phyloP scores from a whole-genome alignment of 2,888 invertebrate species.

The Icerya purchasi region DNA sequence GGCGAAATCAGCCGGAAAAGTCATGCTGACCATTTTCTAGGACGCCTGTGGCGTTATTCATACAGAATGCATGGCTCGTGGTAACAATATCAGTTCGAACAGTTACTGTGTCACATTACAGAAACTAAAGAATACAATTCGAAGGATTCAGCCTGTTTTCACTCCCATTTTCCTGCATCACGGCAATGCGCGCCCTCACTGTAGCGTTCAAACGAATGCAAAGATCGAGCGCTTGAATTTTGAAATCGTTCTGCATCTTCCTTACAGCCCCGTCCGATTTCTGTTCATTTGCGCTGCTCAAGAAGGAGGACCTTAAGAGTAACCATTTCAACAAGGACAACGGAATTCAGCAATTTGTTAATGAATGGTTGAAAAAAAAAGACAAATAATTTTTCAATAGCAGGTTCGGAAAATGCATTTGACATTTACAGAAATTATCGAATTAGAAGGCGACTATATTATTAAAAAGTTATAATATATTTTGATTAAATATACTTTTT shows the following conservation, averaged over 20 bases:
- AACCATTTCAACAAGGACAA: too few species aligned
- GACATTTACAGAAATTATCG: not conserved
- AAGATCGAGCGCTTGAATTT: not conserved
- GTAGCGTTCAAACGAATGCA: conserved; percentile 11
- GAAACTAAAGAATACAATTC: conserved; percentile 12
- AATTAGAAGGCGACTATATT: not conserved
- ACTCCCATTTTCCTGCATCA: conserved; percentile 14
- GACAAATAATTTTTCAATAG: too few species aligned
- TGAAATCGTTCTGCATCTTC: not conserved
- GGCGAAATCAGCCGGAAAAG: conserved; percentile 2
- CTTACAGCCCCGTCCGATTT: not conserved
- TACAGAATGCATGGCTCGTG: conserved; percentile 5
- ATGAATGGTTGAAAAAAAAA: too few species aligned
- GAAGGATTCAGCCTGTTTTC: conserved; percentile 16
- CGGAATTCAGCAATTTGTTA: too few species aligned
- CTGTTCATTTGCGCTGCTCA: not conserved
- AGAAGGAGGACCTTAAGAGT: not conserved
- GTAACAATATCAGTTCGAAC: conserved; percentile 6
- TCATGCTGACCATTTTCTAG: conserved; percentile 13
- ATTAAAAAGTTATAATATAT: not conserved
- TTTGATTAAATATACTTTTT: not conserved
- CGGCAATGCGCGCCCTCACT: conserved; percentile 16
- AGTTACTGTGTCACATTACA: conserved; percentile 7
- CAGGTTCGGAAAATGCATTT: too few species aligned
- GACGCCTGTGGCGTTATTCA: conserved; percentile 7